Conservation (phyloP, 2,113 vertebrate species). For the Indicator indicator region DNA sequence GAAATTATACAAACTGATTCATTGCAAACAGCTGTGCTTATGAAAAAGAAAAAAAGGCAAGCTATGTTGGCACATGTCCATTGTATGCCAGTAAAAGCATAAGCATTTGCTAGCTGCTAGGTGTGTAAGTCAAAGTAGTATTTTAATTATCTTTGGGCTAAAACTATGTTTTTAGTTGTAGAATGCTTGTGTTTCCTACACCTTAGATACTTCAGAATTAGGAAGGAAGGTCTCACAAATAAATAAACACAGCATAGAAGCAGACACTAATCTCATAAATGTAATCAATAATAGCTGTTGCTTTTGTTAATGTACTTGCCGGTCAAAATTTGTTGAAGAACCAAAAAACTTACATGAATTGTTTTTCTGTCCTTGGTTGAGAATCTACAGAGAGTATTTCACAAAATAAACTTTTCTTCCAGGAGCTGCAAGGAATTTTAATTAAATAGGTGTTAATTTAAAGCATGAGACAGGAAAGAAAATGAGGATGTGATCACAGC, state of each 20-base stretch:
- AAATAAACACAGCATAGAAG: background rate
- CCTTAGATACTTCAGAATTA: background rate
- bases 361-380: background rate
- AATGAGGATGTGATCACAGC: background rate
- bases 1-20: conserved; percentile 50
- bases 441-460: background rate
- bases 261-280: background rate
- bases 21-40: conserved; percentile 52
- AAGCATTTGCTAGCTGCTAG: background rate
- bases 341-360: background rate
- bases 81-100: conserved; percentile 2
- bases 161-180: background rate
- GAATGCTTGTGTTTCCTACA: background rate
- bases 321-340: background rate
- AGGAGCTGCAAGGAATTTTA: background rate
- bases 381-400: background rate
- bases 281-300: background rate
- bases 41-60: background rate
- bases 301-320: background rate
- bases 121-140: background rate
- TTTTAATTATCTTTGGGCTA: background rate
- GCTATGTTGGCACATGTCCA: background rate
- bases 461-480: background rate
- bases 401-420: background rate
- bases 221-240: background rate